phyloP scores from a whole-genome alignment of 2,888 invertebrate species.

The Amblyjoppa proteus region DNA sequence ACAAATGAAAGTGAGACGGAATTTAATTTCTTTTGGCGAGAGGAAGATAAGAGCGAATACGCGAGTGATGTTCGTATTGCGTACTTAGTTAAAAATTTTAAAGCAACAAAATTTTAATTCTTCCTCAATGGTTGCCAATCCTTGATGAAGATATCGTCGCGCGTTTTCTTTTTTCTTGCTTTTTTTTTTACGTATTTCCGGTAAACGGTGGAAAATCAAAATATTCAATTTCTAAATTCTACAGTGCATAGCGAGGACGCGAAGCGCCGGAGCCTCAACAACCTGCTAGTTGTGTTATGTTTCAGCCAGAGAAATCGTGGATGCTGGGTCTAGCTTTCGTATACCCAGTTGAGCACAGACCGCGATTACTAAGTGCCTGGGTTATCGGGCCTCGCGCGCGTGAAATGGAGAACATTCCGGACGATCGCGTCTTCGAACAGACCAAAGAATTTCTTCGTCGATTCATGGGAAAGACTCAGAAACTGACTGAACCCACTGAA shows the following conservation, averaged over 20 bases:
- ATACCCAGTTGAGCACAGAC: conserved; percentile 87
- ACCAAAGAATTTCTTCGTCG: conserved; percentile 85
- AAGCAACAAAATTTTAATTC: neutral
- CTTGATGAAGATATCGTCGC: neutral
- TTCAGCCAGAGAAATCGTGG: conserved; percentile 86
- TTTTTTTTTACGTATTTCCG: too few species aligned
- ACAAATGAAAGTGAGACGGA: neutral
- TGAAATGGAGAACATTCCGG: conserved; percentile 87
- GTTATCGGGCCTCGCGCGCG: conserved; percentile 87
- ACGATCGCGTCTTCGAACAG: conserved; percentile 86
- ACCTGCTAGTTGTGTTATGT: neutral
- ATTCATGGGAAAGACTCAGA: conserved; percentile 86
- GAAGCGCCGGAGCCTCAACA: too few species aligned
- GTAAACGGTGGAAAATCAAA: too few species aligned
- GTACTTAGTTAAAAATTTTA: neutral
- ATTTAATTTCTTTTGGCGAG: conserved; percentile 87
- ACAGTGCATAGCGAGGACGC: too few species aligned
- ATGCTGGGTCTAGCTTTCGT: conserved; percentile 88
- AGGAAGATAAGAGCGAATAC: conserved; percentile 82
- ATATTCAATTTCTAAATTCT: too few species aligned
- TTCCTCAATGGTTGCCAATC: too few species aligned
- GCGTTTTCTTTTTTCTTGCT: too few species aligned
- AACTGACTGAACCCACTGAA: conserved; percentile 85
- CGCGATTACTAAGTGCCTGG: conserved; percentile 89
- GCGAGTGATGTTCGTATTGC: conserved; percentile 58